phyloP scores from a whole-genome alignment of 2,888 invertebrate genomes.

The Drosophila nigricruria region DNA sequence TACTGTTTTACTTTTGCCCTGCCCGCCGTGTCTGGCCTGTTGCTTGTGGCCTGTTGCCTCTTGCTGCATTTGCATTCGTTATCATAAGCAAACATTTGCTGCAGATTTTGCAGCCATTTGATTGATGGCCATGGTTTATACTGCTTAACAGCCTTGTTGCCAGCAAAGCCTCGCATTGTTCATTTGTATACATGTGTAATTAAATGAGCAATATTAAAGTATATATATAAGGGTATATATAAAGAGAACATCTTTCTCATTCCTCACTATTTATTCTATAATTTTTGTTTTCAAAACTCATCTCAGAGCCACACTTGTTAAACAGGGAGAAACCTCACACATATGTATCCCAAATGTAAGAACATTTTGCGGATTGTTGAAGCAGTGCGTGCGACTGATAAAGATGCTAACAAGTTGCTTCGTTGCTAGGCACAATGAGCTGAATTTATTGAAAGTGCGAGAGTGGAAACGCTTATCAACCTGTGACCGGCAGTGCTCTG shows the following conservation, averaged over 20 bases:
- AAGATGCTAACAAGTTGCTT: constrained; percentile 9
- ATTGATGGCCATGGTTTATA: constrained; percentile 47
- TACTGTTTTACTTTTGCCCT: constrained; percentile 22
- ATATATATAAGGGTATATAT: neutral
- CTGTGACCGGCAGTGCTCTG: constrained; percentile 37
- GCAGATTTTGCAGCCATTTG: constrained; percentile 37
- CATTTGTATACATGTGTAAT: constrained; percentile 7
- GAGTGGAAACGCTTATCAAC: constrained; percentile 42
- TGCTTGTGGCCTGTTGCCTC: constrained; percentile 21
- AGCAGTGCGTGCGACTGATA: constrained; percentile 20
- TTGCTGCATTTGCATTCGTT: constrained; percentile 70
- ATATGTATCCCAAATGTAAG: neutral
- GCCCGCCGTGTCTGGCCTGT: neutral
- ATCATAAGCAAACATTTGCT: constrained; percentile 63
- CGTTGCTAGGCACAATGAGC: constrained; percentile 36
- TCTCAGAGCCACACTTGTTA: too few relatives aligned
- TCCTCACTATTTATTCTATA: neutral
- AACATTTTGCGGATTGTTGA: neutral
- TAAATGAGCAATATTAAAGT: constrained; percentile 8
- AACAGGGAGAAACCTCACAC: neutral
- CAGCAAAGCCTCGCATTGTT: neutral
- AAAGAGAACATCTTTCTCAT: neutral
- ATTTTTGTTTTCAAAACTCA: neutral
- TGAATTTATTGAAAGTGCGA: constrained; percentile 8
- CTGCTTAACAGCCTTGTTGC: constrained; percentile 2